These are phyloP conservation scores for Rhynchomys soricoides DNA, from an alignment of 2,113 vertebrate genomes.

Conservation along the genomic window DNA sequence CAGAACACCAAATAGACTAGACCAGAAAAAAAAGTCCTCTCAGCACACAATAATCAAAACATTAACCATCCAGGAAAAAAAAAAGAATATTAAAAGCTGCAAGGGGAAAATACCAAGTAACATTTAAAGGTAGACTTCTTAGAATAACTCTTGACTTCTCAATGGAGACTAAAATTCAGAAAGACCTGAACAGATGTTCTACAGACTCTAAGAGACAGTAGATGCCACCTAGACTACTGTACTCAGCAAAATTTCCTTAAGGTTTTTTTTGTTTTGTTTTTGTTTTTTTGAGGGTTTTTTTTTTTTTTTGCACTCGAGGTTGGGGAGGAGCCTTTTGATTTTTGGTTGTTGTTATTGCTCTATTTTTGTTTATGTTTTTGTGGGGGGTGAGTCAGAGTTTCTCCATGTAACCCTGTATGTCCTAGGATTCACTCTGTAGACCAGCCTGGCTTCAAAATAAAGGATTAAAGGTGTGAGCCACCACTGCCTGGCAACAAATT, in stretches of 20 bases:
- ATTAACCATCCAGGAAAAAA: neutral
- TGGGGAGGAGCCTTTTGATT: neutral
- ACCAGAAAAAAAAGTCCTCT: neutral
- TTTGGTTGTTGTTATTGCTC: neutral
- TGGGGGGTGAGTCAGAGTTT: neutral
- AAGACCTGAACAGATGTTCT: neutral
- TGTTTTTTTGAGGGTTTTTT: too few species aligned
- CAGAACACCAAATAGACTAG: neutral
- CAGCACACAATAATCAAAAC: neutral
- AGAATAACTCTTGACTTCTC: neutral
- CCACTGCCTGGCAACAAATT: neutral
- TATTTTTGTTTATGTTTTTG: neutral
- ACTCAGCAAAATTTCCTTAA: neutral
- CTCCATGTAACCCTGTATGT: neutral
- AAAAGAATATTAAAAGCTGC: neutral
- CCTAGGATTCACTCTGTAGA: neutral
- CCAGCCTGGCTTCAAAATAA: neutral
- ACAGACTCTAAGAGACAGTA: neutral
- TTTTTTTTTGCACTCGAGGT: neutral
- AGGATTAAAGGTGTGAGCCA: neutral
- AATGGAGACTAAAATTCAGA: neutral
- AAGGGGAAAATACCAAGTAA: neutral
- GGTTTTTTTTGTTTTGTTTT: too few species aligned
- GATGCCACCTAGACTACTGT: neutral
- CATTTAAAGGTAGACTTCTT: neutral